Percentiles rank a stretch among this genome's conserved stretches.
Evolutionary conservation across 2,888 invertebrate genomes (phyloP).

Genomic region (Drosophila lacicola): DNA sequence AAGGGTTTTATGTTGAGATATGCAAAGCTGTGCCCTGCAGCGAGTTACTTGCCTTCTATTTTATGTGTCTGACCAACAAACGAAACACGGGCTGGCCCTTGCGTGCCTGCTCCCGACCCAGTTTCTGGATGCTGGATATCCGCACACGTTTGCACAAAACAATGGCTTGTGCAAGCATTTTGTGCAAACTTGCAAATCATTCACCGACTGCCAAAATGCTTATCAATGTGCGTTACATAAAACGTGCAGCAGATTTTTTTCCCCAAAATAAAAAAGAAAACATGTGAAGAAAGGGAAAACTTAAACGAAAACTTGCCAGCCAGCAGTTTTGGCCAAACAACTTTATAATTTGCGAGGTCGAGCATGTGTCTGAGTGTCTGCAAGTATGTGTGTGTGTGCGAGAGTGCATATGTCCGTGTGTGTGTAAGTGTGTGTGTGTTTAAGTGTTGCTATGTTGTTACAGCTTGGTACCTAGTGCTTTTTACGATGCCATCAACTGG

Average conservation of each 20-base stretch:
- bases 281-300: conserved; percentile 29
- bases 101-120: not conserved
- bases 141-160: conserved; percentile 72
- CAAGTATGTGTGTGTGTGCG: conserved; percentile 16
- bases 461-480: conserved; percentile 56
- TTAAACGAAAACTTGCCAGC: conserved; percentile 67
- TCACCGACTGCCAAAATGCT: conserved; percentile 76
- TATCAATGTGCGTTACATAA: conserved; percentile 76
- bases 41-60: conserved; percentile 1
- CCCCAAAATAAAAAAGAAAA: conserved; percentile 12
- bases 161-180: conserved; percentile 50
- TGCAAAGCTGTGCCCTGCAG: conserved; percentile 27
- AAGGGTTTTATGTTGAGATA: conserved; percentile 18
- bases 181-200: conserved; percentile 80
- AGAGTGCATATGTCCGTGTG: conserved; percentile 7
- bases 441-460: conserved; percentile 22
- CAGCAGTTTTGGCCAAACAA: conserved; percentile 76
- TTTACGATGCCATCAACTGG: conserved; percentile 75
- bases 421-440: conserved; percentile 5
- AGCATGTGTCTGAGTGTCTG: conserved; percentile 47
- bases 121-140: conserved; percentile 26
- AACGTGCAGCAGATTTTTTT: conserved; percentile 60
- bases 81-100: not conserved
- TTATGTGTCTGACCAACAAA: conserved; percentile 1
- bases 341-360: conserved; percentile 74